Evolutionary conservation across 2,888 invertebrate genomes (phyloP), one percentile per base, ranked within the genome.

Genomic region (Desoria tigrina): DNA sequence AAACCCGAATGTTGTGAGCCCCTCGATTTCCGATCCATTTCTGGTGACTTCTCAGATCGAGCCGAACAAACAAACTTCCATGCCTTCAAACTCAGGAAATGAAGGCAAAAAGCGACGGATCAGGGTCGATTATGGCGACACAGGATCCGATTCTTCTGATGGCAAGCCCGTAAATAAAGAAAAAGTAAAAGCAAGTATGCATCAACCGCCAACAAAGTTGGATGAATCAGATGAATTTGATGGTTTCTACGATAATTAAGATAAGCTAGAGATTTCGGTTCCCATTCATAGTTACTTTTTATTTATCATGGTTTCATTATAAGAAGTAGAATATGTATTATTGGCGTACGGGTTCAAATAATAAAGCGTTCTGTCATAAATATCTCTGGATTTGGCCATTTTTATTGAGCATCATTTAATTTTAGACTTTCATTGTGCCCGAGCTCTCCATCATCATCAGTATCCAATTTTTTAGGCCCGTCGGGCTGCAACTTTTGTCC

Each of bases 111-210:
- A 60, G 28, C 28, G 65, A 6, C 59, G 64, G 51, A 32, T 72
- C 32, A 70, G 70, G 55, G 50, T 70, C 56, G 66, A 68, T 55
- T 70, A 73, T 49, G 73, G 68, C 32, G 72, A 72, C 49, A 66
- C 73, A 14, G 71, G 65, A 26, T 61, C 63, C 42, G 68, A 68
- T 62, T 39, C 39, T 37, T 71, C 71, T 37, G 68, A 71, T 58
- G 51, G 32, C 59, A 66, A 24, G 37, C 53, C 56, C 11, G 21
- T 21, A 50, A 26, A 59, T 45, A 24, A 51, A 49, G 21, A 28
- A 26, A 58, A 21, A 26, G 18, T 23, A 49, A 42, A 65, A 51
- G 21, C 51, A 7, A 6, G 7, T 4, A 21, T 18, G 4, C 45
- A 45, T 45, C 45, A 21, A 45, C 18, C 4, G 7, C 51, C 26